Conservation (phyloP, 1,140 invertebrate species). For the Periplaneta americana region DNA sequence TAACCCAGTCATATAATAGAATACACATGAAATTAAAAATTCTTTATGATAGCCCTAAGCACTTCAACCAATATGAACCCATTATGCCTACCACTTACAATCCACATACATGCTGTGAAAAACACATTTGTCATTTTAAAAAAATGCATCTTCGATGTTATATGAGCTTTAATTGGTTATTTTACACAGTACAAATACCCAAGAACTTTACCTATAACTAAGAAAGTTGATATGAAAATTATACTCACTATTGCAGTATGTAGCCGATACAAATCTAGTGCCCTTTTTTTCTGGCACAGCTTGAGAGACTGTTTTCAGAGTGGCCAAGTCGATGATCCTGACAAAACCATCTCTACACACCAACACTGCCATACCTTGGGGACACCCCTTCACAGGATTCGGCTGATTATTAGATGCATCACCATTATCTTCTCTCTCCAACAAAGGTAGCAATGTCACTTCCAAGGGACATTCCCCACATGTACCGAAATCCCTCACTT, state of each 20-base stretch:
- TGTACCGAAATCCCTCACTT: slow-evolving; percentile 52
- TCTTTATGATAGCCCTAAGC: no score
- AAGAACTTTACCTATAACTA: no score
- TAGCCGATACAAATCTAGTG: slow-evolving; percentile 65
- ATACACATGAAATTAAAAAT: no score
- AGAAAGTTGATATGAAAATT: no score
- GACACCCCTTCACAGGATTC: not conserved
- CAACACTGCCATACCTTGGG: slow-evolving; percentile 41
- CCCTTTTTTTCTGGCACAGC: slow-evolving; percentile 49
- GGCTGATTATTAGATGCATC: not conserved
- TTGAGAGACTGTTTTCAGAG: slow-evolving; percentile 54
- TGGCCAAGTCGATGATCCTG: slow-evolving; percentile 56
- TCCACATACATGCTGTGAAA: no score
- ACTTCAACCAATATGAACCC: no score
- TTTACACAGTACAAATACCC: no score
- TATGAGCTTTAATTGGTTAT: no score
- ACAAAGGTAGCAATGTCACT: slow-evolving; percentile 55
- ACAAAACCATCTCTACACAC: slow-evolving; percentile 65
- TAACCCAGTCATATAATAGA: no score
- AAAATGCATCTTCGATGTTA: no score
- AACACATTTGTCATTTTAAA: no score
- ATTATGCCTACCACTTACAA: no score
- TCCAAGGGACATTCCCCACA: slow-evolving; percentile 58
- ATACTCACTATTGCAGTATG: slow-evolving; percentile 65
- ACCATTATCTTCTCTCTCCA: slow-evolving; percentile 35